phyloP scores from a whole-genome alignment of 2,113 vertebrate genomes.

The Cyanoliseus patagonus region DNA sequence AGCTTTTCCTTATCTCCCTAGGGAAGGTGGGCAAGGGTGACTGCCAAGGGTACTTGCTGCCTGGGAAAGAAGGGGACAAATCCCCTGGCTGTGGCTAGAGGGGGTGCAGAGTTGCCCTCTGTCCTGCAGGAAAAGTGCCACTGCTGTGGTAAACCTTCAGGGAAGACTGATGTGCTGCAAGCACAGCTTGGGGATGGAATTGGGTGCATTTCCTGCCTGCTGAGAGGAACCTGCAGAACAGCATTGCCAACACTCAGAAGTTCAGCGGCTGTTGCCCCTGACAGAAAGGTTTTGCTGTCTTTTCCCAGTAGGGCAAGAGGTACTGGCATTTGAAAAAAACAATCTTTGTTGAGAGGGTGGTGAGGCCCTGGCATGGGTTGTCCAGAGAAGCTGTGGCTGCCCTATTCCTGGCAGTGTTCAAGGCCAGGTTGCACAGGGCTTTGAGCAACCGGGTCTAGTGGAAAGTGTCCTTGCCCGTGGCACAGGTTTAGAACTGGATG shows the following conservation, averaged over 20 bases:
- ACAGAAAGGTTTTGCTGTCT: background rate
- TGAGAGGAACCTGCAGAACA: background rate
- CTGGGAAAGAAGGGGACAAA: background rate
- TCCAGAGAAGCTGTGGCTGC: background rate
- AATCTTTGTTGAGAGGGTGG: background rate
- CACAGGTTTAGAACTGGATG: background rate
- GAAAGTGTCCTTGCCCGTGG: background rate
- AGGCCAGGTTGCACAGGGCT: background rate
- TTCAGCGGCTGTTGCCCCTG: background rate
- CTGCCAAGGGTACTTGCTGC: background rate
- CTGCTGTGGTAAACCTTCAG: background rate
- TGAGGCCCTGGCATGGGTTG: background rate
- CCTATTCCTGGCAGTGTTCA: background rate
- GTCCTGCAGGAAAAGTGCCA: background rate
- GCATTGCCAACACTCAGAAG: background rate
- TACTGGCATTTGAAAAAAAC: background rate
- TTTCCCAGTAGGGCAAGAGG: background rate
- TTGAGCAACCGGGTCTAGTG: background rate
- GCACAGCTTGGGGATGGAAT: background rate
- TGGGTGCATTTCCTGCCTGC: background rate
- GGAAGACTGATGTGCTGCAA: background rate
- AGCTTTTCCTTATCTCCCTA: background rate
- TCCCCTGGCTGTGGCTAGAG: rapidly evolving
- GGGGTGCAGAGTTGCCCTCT: background rate
- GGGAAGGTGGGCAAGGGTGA: background rate